Evolutionary conservation across 2,113 vertebrate species (phyloP).

Genomic region (Uria aalge): DNA sequence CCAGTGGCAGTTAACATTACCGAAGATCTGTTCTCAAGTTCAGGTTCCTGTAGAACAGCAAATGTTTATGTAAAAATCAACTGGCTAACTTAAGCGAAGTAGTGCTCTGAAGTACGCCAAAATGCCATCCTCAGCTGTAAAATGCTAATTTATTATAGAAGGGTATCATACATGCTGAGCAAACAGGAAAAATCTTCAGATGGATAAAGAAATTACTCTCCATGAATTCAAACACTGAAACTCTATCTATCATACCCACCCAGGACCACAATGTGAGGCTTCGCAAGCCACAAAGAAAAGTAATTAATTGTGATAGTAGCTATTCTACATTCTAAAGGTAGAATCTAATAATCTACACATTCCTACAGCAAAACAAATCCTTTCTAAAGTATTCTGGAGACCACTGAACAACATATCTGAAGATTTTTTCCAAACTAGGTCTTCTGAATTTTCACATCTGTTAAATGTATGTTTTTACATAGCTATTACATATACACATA

Average conservation of each 20-base stretch:
- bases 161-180: background rate
- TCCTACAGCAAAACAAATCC: background rate
- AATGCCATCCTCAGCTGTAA: background rate
- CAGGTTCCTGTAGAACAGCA: background rate
- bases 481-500: background rate
- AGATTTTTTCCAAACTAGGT: background rate
- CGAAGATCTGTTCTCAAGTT: background rate
- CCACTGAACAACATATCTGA: background rate
- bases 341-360: background rate
- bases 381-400: background rate
- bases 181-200: background rate
- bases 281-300: background rate
- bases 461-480: background rate
- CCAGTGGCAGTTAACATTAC: background rate
- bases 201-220: background rate
- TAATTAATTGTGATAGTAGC: background rate
- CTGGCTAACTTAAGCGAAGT: background rate
- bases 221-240: background rate
- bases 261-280: background rate
- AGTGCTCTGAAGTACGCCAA: background rate
- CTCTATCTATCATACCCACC: background rate
- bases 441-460: background rate
- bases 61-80: background rate
- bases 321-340: background rate
- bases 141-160: background rate